A percentile compares a stretch with the other conserved stretches of the same genome.
These are phyloP conservation scores for Listronotus oregonensis DNA, from an alignment of 1,140 invertebrate species.

Conservation along the genomic window DNA sequence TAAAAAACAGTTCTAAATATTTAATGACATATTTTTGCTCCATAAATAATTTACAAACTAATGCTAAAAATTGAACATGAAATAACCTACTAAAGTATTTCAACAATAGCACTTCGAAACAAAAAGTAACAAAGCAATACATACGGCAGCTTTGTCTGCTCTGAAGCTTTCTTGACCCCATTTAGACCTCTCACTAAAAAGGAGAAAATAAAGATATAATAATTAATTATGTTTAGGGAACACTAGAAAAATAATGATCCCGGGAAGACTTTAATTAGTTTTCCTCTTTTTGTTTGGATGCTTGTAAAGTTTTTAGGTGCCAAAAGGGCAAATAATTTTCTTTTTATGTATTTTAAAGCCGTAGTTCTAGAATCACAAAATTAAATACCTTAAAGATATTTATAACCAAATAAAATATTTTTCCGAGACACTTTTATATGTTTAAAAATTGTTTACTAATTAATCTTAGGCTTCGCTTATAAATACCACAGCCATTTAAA, in stretches of 20 bases:
- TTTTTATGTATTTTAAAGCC: not conserved
- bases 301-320: not conserved
- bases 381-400: not conserved
- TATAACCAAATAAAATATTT: not conserved
- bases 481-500: too few species aligned
- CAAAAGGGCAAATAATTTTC: not conserved
- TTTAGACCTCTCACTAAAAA: conserved; percentile 29
- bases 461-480: too few species aligned
- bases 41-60: conserved; percentile 3
- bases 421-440: not conserved
- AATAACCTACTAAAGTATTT: conserved; percentile 17
- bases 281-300: conserved; percentile 7
- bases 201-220: conserved; percentile 30
- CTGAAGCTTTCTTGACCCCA: conserved; percentile 32
- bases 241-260: conserved; percentile 22
- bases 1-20: conserved; percentile 18
- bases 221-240: conserved; percentile 30
- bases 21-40: not conserved
- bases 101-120: conserved; percentile 23
- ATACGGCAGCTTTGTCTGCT: conserved; percentile 31
- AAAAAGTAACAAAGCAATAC: conserved; percentile 34
- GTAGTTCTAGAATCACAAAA: too few species aligned
- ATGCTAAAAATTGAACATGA: conserved; percentile 13
- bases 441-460: too few species aligned
- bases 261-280: conserved; percentile 19